These are phyloP conservation scores for Elgaria multicarinata DNA, from an alignment of 2,113 vertebrate species.

Conservation along the genomic window DNA sequence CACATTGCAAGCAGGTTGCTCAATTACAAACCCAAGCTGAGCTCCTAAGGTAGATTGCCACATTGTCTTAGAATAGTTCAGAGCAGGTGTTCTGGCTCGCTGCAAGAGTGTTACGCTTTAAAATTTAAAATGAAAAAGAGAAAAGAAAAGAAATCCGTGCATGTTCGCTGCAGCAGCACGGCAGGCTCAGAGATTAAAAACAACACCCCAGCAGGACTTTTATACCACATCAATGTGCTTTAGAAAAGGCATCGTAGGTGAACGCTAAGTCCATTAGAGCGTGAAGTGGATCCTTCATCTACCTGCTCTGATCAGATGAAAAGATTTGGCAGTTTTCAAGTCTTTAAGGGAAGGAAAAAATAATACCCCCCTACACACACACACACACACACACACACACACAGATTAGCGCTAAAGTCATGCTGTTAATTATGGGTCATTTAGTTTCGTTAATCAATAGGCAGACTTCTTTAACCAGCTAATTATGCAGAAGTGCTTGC, in stretches of 20 bases:
- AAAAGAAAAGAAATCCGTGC: neutral
- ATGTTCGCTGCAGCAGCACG: slow-evolving; percentile 19
- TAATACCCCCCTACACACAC: slow-evolving; percentile 24
- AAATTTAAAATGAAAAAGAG: slow-evolving; percentile 8
- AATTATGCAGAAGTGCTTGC: slow-evolving; percentile 69
- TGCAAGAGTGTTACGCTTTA: neutral
- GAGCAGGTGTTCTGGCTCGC: neutral
- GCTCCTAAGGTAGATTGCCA: neutral
- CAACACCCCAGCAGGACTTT: slow-evolving; percentile 36
- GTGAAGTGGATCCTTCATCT: slow-evolving; percentile 26
- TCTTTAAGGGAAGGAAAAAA: slow-evolving; percentile 45
- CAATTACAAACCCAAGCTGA: rapidly evolving
- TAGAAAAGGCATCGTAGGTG: slow-evolving; percentile 14
- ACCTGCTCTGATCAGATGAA: slow-evolving; percentile 26
- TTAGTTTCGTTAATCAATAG: slow-evolving; percentile 76
- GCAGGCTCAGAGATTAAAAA: slow-evolving; percentile 8
- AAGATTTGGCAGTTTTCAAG: slow-evolving; percentile 47
- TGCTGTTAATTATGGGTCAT: slow-evolving; percentile 74
- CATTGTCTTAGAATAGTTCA: neutral
- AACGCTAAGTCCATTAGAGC: neutral
- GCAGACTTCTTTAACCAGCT: slow-evolving; percentile 71
- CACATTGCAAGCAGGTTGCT: neutral
- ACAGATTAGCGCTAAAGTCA: slow-evolving; percentile 61
- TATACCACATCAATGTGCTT: neutral
- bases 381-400: neutral